These are phyloP conservation scores for Linurgus olivaceus DNA, from an alignment of 2,797 vertebrate species.

Conservation along the genomic window DNA sequence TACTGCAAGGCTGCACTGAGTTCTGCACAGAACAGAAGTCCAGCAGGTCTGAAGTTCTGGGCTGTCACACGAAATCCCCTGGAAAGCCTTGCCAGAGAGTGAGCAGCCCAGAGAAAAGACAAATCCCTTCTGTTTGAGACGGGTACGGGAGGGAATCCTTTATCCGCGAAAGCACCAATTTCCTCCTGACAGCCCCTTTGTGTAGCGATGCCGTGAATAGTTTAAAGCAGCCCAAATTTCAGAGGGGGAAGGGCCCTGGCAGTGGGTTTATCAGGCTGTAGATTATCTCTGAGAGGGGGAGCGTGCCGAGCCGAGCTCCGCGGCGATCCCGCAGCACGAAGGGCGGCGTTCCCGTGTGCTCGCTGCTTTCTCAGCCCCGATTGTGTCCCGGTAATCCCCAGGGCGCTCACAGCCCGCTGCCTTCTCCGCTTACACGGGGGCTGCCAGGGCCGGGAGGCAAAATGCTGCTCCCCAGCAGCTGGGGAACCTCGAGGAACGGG, in stretches of 20 bases:
- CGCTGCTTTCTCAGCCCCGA: not conserved
- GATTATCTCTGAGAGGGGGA: not conserved
- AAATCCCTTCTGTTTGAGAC: not conserved
- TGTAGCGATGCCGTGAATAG: not conserved
- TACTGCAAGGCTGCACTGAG: not conserved
- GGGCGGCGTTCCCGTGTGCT: not conserved
- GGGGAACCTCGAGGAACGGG: not conserved
- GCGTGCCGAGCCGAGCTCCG: not conserved
- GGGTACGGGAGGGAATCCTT: not conserved
- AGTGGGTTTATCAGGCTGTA: not conserved
- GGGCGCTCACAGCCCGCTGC: not conserved
- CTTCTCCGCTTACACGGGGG: constrained; percentile 1
- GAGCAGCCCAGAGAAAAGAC: not conserved
- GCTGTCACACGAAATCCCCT: not conserved
- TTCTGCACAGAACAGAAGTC: not conserved
- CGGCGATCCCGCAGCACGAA: rapidly evolving
- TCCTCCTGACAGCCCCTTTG: not conserved
- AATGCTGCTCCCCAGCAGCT: not conserved
- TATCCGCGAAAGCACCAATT: not conserved
- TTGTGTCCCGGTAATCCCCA: constrained; percentile 13
- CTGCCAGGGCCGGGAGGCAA: not conserved
- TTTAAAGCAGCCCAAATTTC: not conserved
- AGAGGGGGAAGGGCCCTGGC: not conserved
- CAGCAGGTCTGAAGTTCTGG: not conserved
- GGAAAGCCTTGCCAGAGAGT: not conserved